Base-by-base conservation (phyloP, 2,797 vertebrate species). In the Spatula versicolor region DNA sequence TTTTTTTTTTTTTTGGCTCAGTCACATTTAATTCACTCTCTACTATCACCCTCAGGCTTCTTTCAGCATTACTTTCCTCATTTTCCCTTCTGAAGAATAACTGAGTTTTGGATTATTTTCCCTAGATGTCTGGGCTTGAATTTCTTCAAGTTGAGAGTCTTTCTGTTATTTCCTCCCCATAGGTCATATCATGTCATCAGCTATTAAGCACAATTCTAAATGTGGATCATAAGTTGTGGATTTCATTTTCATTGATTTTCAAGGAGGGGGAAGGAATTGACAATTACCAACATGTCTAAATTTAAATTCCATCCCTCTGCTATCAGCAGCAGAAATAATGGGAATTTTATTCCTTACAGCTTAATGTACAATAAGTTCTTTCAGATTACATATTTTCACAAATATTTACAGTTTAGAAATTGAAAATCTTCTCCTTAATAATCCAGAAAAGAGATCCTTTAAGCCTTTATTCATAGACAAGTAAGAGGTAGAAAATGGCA, bases 101-200 rank as follows among this genome's bases (percentile, higher is more conserved):
- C 90, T 66, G 83, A 69, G 69, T 90, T 96, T 95, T 89, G 90
- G 93, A 87, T 96, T 96, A 90, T 96, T 97, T 92, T 78, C 78
- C 92, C 90, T 83, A 75, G 66, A 92, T 83, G 69, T 92, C 81
- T 85, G 48, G 0, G 7, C 39, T 93, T 85, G 73, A 88, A 83
- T 93, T 93, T 90, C 77, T 94, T 88, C n/a, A 69, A 92, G 71
- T 56, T 82, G 77, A 88, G 87, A 94, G 75, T 52, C 58, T 63
- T 93, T 86, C 80, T 88, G 68, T 92, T 90, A 75, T 94, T 95
- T 92, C 77, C 48, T 92, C 54, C 68, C 64, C 66, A 73, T 17
- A 83, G 94, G 86, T 95, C 92, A 68, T 62, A 94, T 94, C 64
- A 63, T 83, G 92, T 94, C 91, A 96, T 96, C 90, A 96, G 78